Percentiles rank a stretch among this genome's conserved stretches.
These are phyloP conservation scores for Macquaria australasica DNA, from an alignment of 2,113 vertebrate species.

Conservation along the genomic window DNA sequence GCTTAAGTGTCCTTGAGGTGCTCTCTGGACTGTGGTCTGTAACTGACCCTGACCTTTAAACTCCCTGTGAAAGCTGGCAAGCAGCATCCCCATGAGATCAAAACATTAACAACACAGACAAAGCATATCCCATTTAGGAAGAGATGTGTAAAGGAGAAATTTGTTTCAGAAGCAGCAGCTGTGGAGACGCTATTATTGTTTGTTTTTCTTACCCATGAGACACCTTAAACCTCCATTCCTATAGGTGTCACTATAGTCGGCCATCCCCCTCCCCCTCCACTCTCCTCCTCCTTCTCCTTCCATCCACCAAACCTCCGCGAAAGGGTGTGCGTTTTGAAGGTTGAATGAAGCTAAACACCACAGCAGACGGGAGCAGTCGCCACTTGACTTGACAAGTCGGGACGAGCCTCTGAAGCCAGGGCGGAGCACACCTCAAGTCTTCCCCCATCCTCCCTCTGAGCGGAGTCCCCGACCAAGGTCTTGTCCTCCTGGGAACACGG, in stretches of 20 bases:
- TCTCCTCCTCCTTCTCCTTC: slow-evolving; percentile 51
- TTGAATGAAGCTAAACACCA: slow-evolving; percentile 62
- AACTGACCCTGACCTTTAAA: neutral
- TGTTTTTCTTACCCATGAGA: neutral
- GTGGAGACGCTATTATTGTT: too few relatives aligned
- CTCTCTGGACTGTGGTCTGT: neutral
- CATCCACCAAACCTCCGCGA: slow-evolving; percentile 69
- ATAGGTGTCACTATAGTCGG: slow-evolving; percentile 73
- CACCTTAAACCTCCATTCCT: slow-evolving; percentile 66
- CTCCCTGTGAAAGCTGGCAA: neutral
- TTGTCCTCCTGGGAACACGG: slow-evolving; percentile 20
- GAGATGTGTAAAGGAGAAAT: neutral
- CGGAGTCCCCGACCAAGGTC: slow-evolving; percentile 32
- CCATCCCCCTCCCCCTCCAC: slow-evolving; percentile 5
- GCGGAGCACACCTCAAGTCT: neutral
- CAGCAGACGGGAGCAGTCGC: neutral
- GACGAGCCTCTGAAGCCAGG: slow-evolving; percentile 1
- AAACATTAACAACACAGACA: neutral
- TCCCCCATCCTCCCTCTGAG: neutral
- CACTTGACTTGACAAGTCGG: slow-evolving; percentile 10
- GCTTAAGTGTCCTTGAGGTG: neutral
- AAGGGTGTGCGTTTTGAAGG: slow-evolving; percentile 81
- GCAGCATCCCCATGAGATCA: neutral
- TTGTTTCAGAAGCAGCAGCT: neutral
- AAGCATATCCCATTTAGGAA: neutral